phyloP scores from a whole-genome alignment of 2,888 invertebrate genomes.

The Phanerotoma sp. region DNA sequence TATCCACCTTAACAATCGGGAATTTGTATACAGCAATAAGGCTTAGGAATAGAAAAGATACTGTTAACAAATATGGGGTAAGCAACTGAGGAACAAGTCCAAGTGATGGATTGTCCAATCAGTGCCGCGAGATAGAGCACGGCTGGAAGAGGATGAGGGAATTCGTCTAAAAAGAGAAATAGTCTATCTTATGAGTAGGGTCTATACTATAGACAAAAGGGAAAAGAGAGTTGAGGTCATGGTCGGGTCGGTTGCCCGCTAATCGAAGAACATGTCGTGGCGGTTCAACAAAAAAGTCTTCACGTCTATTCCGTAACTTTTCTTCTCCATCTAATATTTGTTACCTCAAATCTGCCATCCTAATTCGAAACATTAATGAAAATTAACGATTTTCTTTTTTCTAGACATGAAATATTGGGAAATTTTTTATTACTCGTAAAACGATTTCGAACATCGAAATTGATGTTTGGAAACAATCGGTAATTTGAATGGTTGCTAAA shows the following conservation, averaged over 20 bases:
- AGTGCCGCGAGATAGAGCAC: constrained; percentile 59
- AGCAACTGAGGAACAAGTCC: constrained; percentile 39
- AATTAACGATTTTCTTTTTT: background rate
- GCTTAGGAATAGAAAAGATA: too few relatives aligned
- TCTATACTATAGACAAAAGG: constrained; percentile 10
- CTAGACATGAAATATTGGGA: too few relatives aligned
- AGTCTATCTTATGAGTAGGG: constrained; percentile 17
- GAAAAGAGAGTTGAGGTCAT: constrained; percentile 50
- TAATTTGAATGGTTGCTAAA: too few relatives aligned
- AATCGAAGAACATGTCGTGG: constrained; percentile 54
- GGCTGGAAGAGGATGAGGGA: constrained; percentile 41
- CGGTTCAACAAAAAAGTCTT: constrained; percentile 38
- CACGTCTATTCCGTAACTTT: constrained; percentile 7
- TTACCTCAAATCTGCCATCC: background rate
- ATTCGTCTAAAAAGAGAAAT: constrained; percentile 31
- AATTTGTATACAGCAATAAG: too few relatives aligned
- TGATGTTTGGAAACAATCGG: too few relatives aligned
- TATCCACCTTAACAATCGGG: too few relatives aligned
- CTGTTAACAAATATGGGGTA: too few relatives aligned
- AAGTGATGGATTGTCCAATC: constrained; percentile 66
- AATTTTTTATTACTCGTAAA: too few relatives aligned
- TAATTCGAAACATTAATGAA: background rate
- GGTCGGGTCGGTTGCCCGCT: constrained; percentile 57
- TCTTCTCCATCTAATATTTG: background rate
- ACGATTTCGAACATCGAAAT: too few relatives aligned